Evolutionary conservation across 2,113 vertebrate species (phyloP), one percentile per base, ranked within the genome.

Genomic region (Octodon degus): DNA sequence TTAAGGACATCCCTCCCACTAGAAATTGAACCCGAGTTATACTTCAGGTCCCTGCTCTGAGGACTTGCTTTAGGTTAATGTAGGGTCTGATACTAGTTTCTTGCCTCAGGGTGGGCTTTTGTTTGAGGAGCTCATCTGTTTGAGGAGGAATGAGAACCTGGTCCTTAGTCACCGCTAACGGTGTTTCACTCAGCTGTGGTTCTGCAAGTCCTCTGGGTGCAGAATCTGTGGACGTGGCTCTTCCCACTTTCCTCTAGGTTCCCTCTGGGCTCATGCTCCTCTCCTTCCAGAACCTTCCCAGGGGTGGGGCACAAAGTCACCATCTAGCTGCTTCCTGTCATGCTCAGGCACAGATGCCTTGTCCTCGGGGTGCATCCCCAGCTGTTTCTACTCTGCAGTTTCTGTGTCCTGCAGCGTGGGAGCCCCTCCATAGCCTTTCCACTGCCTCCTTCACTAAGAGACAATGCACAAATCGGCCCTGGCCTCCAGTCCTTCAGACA

Each of bases 1-100:
- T 87, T 86, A 50, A 32, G 17, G 2, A 1, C 11, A 13, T 62
- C 19, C 24, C 1, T 11, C 0, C 0, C 2, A 50, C 11, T 9
- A 9, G 14, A 81, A 60, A 58, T 0, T 74, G 37, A 92, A 62
- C 58, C 76, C 22, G 50, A 16, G n/a, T 90, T 79, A 55, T 17
- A 77, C 37, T 19, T 34, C 53, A 67, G 74, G 19, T 32, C 11
- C 62, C 30, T 19, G 74, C 22, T 58, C 14, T 68, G 86, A 55
- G 63, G 16, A 50, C 6, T 79, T 43, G 34, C 37, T 67, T 92
- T 89, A 40, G 60, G 76, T 68, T 68, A 86, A 65, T 40, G 87
- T 47, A 60, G 4, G 82, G 76, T 53, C 37, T 70, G 72, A 14
- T 63, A n/a, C 40, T 63, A 14, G 74, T 68, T 85, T 30, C 27